Base-by-base conservation (phyloP, 2,113 vertebrate genomes). In the Lampris megalopsis region DNA sequence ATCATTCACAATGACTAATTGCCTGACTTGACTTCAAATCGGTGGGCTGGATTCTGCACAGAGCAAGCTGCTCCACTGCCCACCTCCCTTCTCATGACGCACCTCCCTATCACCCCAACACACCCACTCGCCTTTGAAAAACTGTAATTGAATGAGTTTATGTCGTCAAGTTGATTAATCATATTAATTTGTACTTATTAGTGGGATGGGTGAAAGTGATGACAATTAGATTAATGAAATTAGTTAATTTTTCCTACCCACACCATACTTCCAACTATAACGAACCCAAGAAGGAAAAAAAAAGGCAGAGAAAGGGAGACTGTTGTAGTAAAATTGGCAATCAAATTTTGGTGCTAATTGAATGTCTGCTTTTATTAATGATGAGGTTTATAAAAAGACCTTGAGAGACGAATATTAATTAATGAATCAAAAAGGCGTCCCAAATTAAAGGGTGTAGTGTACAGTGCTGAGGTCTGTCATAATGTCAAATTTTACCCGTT, bases 351-450 rank as follows among this genome's bases (percentile, higher is more conserved):
- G 84, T 91, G 80, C 91, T 97, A 97, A 97, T 97, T 96, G 96
- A 96, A 96, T 96, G 96, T 97, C 96, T 95, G 93, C 95, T 95
- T 97, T 97, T 97, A 97, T 96, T 97, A 97, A 97, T 97, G 96
- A 96, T 93, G 92, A 94, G 94, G 95, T 96, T 96, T 95, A 93
- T 95, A 83, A 94, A 95, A 96, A 94, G 96, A 95, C 94, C 95
- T 97, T 96, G 95, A 94, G 94, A 95, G 94, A 94, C 47, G 95
- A 89, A 95, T 95, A 96, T 96, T 95, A 95, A 96, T 93, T 93
- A 93, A 92, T 89, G 80, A 86, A 89, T 90, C 88, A 93, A 90
- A 81, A 24, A 24, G 24, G 75, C 61, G 73, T 50, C 86, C 52
- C 57, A 82, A 87, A 90, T 91, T 80, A 84, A 75, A 75, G 9